A percentile compares a stretch with the other conserved stretches of the same genome.
These are phyloP conservation scores for Diarsia brunnea DNA, from an alignment of 2,888 invertebrate species.

Conservation along the genomic window DNA sequence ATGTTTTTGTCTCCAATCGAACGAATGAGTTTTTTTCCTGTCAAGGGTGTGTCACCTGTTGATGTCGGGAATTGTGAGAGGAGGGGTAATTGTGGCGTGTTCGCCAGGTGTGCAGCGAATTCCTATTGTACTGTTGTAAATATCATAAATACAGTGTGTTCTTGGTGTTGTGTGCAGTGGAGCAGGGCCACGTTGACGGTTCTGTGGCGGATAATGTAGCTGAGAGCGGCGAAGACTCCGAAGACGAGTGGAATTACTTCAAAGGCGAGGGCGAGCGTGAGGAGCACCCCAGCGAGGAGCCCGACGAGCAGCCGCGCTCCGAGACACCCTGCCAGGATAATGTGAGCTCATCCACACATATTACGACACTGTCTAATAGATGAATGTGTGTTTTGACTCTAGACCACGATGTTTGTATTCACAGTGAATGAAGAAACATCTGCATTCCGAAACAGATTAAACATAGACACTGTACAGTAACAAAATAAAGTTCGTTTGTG, in stretches of 20 bases:
- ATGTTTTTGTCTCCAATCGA: conserved; percentile 61
- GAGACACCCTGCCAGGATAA: conserved; percentile 88
- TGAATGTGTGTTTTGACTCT: conserved; percentile 8
- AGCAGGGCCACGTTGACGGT: conserved; percentile 88
- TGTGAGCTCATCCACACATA: conserved; percentile 74
- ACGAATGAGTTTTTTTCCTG: conserved; percentile 61
- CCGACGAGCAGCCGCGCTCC: conserved; percentile 88
- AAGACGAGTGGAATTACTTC: conserved; percentile 97
- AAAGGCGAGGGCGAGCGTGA: conserved; percentile 92
- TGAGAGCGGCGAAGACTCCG: conserved; percentile 94
- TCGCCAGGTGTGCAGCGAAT: conserved; percentile 71
- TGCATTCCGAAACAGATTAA: conserved; percentile 37
- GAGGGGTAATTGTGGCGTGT: conserved; percentile 70
- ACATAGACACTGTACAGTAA: conserved; percentile 24
- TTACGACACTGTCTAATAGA: neutral
- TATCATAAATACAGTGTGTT: conserved; percentile 65
- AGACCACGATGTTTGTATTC: conserved; percentile 29
- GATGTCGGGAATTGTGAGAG: conserved; percentile 71
- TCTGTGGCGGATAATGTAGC: conserved; percentile 93
- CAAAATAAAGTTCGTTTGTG: conserved; percentile 19
- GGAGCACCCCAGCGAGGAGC: conserved; percentile 90
- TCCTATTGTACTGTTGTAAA: conserved; percentile 48
- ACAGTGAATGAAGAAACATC: conserved; percentile 33
- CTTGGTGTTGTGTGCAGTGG: conserved; percentile 83
- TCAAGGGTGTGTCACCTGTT: conserved; percentile 89